These are phyloP conservation scores for Molossus molossus DNA, from an alignment of 2,797 vertebrate genomes.

Conservation along the genomic window DNA sequence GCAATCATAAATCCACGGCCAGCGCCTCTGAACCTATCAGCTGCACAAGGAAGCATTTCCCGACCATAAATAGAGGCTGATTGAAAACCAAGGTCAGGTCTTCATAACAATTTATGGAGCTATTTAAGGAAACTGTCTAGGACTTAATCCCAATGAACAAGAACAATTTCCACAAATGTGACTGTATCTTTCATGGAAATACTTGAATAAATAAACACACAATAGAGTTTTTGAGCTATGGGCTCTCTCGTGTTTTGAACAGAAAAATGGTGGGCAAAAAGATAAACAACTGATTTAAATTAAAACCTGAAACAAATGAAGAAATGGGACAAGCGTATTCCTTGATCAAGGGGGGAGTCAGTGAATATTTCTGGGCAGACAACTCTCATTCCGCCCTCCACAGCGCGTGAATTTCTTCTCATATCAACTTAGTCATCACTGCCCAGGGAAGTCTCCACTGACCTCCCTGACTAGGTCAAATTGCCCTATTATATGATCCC, in stretches of 20 bases:
- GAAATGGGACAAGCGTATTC: not conserved
- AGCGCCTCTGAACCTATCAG: constrained; percentile 79
- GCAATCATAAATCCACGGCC: constrained; percentile 82
- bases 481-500: constrained; percentile 21
- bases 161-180: constrained; percentile 75
- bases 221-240: constrained; percentile 25
- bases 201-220: constrained; percentile 49
- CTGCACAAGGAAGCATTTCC: constrained; percentile 81
- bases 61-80: constrained; percentile 84
- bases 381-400: not conserved
- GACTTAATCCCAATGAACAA: constrained; percentile 79
- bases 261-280: constrained; percentile 35
- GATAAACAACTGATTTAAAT: constrained; percentile 75
- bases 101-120: constrained; percentile 82
- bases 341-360: not conserved
- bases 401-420: not conserved
- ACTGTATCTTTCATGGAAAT: constrained; percentile 28
- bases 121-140: constrained; percentile 74
- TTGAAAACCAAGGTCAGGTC: constrained; percentile 79
- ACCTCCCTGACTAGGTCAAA: constrained; percentile 31
- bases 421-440: not conserved
- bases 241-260: not conserved
- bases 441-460: not conserved
- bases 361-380: not conserved
- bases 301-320: constrained; percentile 28